Conservation (phyloP, 2,113 vertebrate genomes). For the Argyrosomus japonicus region DNA sequence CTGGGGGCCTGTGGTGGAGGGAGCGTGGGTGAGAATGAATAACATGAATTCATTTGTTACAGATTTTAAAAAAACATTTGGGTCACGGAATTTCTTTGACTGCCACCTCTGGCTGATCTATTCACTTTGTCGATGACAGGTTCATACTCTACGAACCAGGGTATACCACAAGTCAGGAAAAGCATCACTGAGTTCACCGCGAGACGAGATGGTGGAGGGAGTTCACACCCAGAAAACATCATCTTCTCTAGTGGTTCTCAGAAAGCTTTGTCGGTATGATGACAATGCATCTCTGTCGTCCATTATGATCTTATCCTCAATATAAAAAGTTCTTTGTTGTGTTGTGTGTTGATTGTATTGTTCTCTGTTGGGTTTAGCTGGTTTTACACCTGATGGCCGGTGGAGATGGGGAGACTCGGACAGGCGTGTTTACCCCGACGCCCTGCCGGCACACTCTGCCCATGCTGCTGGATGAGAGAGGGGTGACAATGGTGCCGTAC, state of each 20-base stretch:
- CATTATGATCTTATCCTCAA: neutral
- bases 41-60: neutral
- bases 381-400: constrained; percentile 34
- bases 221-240: constrained; percentile 56
- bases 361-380: neutral
- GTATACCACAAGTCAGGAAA: constrained; percentile 36
- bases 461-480: constrained; percentile 47
- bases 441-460: constrained; percentile 72
- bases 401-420: constrained; percentile 52
- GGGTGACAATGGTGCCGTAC: constrained; percentile 61
- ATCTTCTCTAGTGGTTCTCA: constrained; percentile 61
- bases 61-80: neutral
- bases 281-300: too few species aligned
- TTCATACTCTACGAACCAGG: constrained; percentile 48
- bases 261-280: constrained; percentile 56
- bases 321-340: neutral
- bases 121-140: constrained; percentile 41
- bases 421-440: constrained; percentile 73
- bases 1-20: constrained; percentile 58
- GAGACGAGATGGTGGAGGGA: constrained; percentile 66
- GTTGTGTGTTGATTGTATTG: neutral
- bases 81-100: neutral
- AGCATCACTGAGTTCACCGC: constrained; percentile 68
- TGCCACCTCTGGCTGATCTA: neutral
- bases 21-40: constrained; percentile 56